Evolutionary conservation across 2,888 invertebrate species (phyloP).

Genomic region (Diachrysia chrysitis): DNA sequence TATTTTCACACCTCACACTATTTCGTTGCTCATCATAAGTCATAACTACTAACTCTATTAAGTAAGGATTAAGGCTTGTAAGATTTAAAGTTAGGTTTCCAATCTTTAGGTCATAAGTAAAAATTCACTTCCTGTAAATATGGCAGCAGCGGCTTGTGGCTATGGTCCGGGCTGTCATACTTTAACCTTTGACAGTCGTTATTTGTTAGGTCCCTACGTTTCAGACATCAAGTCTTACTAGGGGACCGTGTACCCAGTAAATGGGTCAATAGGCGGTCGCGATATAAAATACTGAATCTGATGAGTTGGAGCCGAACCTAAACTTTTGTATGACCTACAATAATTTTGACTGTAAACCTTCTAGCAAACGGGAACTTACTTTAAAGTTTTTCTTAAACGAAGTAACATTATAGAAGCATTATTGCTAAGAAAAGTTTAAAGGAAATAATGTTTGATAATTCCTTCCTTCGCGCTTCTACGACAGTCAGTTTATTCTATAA

Average conservation of each 20-base stretch:
- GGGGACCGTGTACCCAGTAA: background rate
- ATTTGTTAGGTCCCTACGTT: background rate
- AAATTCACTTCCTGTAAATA: background rate
- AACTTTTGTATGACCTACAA: background rate
- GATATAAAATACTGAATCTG: background rate
- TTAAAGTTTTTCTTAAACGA: background rate
- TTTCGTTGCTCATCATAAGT: background rate
- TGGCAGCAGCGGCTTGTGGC: background rate
- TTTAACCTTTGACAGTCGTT: background rate
- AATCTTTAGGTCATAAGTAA: background rate
- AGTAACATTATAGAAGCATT: background rate
- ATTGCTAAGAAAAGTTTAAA: background rate
- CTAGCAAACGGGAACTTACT: background rate
- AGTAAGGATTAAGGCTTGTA: background rate
- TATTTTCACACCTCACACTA: background rate
- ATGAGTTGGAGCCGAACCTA: background rate
- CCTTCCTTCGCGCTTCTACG: background rate
- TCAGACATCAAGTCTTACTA: constrained; percentile 1
- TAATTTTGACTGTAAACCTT: background rate
- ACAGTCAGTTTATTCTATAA: background rate
- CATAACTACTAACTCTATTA: too few species aligned
- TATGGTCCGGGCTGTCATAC: background rate
- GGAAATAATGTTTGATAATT: background rate
- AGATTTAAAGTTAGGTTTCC: background rate
- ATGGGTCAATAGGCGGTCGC: background rate